Percentiles rank a stretch among this genome's conserved stretches.
phyloP scores from a whole-genome alignment of 2,113 vertebrate genomes.

The Eretmochelys imbricata region DNA sequence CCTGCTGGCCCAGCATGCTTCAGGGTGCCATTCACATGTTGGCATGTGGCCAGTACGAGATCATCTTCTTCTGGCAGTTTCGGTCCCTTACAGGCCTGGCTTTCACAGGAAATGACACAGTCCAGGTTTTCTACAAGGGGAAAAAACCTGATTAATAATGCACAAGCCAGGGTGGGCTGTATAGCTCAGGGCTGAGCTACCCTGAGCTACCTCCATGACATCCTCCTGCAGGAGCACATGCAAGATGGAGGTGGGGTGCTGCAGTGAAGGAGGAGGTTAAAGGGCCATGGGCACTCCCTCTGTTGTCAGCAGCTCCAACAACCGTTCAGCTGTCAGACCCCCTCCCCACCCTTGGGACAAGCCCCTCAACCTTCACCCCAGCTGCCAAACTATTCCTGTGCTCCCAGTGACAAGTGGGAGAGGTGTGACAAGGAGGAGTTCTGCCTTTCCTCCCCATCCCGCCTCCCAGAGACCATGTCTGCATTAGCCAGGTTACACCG shows the following conservation, averaged over 20 bases:
- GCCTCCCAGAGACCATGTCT: background rate
- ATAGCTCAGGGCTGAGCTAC: background rate
- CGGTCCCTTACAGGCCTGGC: background rate
- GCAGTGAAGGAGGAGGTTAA: background rate
- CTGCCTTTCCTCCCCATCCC: background rate
- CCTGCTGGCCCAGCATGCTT: fast-evolving
- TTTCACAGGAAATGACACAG: fast-evolving
- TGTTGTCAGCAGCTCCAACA: background rate
- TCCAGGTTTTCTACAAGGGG: slow-evolving; percentile 17
- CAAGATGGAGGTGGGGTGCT: background rate
- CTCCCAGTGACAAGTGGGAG: background rate
- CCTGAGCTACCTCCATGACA: background rate
- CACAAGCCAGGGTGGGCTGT: fast-evolving
- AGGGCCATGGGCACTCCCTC: background rate
- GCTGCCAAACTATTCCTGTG: background rate
- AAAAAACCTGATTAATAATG: background rate
- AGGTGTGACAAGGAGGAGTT: background rate
- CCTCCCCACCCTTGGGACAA: background rate
- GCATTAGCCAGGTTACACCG: background rate
- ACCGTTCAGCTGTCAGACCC: background rate
- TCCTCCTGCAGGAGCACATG: background rate
- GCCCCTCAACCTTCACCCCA: background rate
- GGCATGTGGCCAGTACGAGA: background rate
- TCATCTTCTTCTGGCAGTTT: background rate
- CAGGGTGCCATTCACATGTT: background rate